These are phyloP conservation scores for Cloeon dipterum DNA, from an alignment of 2,888 invertebrate genomes.

Conservation along the genomic window DNA sequence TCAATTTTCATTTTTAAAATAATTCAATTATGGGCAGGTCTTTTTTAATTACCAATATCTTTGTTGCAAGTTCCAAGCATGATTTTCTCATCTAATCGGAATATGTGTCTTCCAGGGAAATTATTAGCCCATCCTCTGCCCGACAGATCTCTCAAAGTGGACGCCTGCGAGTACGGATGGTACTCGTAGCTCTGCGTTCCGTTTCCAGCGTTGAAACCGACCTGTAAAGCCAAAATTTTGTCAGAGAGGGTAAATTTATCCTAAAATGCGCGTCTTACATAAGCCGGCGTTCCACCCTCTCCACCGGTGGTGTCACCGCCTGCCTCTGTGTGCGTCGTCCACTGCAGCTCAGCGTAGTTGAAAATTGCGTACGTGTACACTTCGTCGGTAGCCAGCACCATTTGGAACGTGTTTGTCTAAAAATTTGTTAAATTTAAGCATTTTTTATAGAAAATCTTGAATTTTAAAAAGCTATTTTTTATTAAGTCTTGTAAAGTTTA, in stretches of 20 bases:
- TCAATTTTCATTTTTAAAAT: background rate
- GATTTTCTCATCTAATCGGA: slow-evolving; percentile 86
- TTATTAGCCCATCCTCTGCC: slow-evolving; percentile 71
- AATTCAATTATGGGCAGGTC: background rate
- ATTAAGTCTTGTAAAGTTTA: too few relatives aligned
- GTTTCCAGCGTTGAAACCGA: slow-evolving; percentile 93
- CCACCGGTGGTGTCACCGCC: slow-evolving; percentile 72
- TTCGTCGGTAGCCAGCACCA: slow-evolving; percentile 80
- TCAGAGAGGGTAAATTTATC: background rate
- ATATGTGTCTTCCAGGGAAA: slow-evolving; percentile 77
- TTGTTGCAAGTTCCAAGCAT: slow-evolving; percentile 82
- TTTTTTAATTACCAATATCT: slow-evolving; percentile 44
- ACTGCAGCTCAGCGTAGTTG: slow-evolving; percentile 77
- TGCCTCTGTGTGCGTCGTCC: slow-evolving; percentile 80
- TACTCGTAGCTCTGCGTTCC: slow-evolving; percentile 77
- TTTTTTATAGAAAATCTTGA: background rate
- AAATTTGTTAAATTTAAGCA: slow-evolving; percentile 11
- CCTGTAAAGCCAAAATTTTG: slow-evolving; percentile 24
- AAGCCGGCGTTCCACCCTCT: slow-evolving; percentile 70
- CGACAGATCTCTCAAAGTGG: slow-evolving; percentile 60
- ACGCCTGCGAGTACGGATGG: slow-evolving; percentile 69
- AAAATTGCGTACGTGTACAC: slow-evolving; percentile 86
- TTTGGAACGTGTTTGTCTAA: slow-evolving; percentile 88
- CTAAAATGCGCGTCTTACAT: slow-evolving; percentile 28
- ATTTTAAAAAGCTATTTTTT: background rate